Evolutionary conservation across 2,113 vertebrate genomes (phyloP).

Genomic region (Kryptolebias marmoratus): DNA sequence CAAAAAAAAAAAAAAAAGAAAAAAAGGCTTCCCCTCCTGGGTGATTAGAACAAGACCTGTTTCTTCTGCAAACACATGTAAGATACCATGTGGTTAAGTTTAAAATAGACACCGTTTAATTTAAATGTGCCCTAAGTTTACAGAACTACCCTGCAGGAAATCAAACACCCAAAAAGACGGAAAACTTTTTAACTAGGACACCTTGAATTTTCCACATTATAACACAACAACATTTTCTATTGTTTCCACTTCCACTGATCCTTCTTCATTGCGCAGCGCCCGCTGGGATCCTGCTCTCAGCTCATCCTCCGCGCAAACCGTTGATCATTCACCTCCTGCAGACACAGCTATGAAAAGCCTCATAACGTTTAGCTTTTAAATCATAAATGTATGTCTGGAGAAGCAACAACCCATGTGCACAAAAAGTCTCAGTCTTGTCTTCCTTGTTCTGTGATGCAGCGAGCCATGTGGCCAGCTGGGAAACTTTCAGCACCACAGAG

Average conservation of each 20-base stretch:
- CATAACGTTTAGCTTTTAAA: neutral
- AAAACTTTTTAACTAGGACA: neutral
- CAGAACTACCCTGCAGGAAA: neutral
- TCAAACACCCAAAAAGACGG: neutral
- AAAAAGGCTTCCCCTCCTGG: too few relatives aligned
- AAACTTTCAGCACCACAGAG: constrained; percentile 80
- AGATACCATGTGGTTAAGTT: neutral
- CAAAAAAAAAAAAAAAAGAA: too few relatives aligned
- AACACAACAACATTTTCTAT: neutral
- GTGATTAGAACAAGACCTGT: too few relatives aligned
- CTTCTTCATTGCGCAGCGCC: constrained; percentile 22
- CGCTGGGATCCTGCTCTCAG: constrained; percentile 23
- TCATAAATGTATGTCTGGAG: neutral
- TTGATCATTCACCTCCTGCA: neutral
- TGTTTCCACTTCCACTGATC: constrained; percentile 29
- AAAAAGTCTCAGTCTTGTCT: neutral
- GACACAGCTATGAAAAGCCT: neutral
- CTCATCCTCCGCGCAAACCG: neutral
- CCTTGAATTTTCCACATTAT: neutral
- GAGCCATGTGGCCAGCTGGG: constrained; percentile 27
- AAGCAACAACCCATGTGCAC: neutral
- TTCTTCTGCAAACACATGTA: neutral
- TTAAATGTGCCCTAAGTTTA: neutral
- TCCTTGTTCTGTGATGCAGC: constrained; percentile 4
- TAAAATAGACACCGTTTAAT: neutral